These are phyloP conservation scores for Probosciger aterrimus DNA, from an alignment of 2,113 vertebrate genomes.

Conservation along the genomic window DNA sequence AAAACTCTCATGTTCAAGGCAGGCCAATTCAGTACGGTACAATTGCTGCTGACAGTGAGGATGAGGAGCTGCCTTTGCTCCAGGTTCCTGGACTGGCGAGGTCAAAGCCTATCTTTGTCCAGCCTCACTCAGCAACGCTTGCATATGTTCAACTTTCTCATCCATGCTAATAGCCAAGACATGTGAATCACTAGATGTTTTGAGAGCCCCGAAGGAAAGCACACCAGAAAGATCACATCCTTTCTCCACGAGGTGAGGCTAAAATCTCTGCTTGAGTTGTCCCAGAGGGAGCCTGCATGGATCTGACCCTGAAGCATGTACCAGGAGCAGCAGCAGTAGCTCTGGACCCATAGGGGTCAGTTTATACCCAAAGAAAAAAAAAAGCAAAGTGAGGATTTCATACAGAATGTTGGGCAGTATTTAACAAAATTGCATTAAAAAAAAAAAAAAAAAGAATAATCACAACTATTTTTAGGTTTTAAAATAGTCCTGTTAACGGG, in stretches of 20 bases:
- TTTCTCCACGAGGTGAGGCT: not conserved
- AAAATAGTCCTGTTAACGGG: not conserved
- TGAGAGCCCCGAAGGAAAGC: not conserved
- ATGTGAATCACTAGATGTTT: not conserved
- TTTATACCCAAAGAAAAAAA: not conserved
- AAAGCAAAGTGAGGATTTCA: not conserved
- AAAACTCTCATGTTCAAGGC: not conserved
- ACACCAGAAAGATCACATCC: not conserved
- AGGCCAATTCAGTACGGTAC: not conserved
- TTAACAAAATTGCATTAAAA: not conserved
- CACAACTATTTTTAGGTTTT: not conserved
- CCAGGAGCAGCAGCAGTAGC: not conserved
- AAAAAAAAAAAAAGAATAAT: not conserved
- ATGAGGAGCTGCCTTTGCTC: not conserved
- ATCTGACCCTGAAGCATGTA: not conserved
- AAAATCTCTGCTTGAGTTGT: not conserved
- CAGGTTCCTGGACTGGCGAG: not conserved
- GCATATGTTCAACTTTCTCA: not conserved
- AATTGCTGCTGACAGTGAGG: rapidly evolving
- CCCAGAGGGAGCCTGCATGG: not conserved
- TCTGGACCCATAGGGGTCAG: not conserved
- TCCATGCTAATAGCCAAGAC: not conserved
- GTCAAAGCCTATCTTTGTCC: not conserved
- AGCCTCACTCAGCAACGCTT: not conserved
- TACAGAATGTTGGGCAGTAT: not conserved